These are phyloP conservation scores for Anser brachyrhynchus DNA, from an alignment of 2,113 vertebrate species.

Conservation along the genomic window DNA sequence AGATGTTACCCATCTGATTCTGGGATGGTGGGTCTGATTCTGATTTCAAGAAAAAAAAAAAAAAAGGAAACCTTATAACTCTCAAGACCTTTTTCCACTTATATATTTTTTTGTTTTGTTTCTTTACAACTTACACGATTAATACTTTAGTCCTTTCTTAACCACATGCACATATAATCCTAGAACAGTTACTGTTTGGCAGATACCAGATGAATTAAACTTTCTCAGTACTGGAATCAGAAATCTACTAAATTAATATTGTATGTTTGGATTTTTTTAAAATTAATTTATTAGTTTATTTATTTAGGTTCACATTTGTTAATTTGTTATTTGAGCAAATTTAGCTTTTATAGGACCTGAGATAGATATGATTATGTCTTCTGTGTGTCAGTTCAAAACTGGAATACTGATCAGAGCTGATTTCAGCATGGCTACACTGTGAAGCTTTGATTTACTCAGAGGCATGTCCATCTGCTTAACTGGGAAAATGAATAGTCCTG, in stretches of 20 bases:
- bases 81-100: rapidly evolving
- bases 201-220: background rate
- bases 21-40: background rate
- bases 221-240: background rate
- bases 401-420: background rate
- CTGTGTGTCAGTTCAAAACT: background rate
- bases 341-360: background rate
- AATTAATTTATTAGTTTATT: background rate
- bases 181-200: background rate
- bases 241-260: background rate
- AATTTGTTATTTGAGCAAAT: background rate
- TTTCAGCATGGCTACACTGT: background rate
- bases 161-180: background rate
- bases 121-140: background rate
- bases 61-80: background rate
- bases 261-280: background rate
- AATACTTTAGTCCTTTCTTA: background rate
- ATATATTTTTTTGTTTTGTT: background rate
- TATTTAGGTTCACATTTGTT: background rate
- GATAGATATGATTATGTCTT: background rate
- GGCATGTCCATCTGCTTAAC: background rate
- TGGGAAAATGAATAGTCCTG: background rate
- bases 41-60: background rate
- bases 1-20: background rate
- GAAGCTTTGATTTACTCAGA: background rate